These are phyloP conservation scores for Eupithecia abbreviata DNA, from an alignment of 2,888 invertebrate species.

Conservation along the genomic window DNA sequence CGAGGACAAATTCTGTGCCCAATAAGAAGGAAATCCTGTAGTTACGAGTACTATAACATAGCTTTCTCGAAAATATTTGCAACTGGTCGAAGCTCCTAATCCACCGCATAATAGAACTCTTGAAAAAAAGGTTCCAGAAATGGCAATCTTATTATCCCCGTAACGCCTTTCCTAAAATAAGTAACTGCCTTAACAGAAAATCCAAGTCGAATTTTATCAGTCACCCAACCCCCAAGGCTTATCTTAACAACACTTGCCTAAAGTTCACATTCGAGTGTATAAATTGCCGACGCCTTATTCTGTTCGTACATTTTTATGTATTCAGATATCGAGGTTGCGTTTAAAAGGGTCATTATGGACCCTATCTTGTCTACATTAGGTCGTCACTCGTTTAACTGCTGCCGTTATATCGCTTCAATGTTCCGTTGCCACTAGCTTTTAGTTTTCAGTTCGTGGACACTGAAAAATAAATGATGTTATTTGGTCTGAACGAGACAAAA, in stretches of 20 bases:
- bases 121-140: conserved; percentile 18
- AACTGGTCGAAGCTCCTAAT: conserved; percentile 18
- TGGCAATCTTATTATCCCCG: conserved; percentile 14
- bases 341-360: conserved; percentile 59
- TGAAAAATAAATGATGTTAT: conserved; percentile 12
- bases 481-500: neutral
- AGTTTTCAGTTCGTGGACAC: conserved; percentile 10
- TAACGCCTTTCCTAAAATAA: conserved; percentile 26
- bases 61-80: neutral
- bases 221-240: conserved; percentile 33
- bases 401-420: conserved; percentile 35
- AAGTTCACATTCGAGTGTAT: conserved; percentile 45
- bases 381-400: conserved; percentile 47
- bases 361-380: conserved; percentile 55
- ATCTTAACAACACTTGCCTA: conserved; percentile 42
- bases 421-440: conserved; percentile 27
- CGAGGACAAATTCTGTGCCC: neutral
- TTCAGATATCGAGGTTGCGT: conserved; percentile 54
- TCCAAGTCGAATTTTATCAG: conserved; percentile 35
- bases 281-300: conserved; percentile 42
- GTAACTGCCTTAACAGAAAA: conserved; percentile 27
- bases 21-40: conserved; percentile 1
- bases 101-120: conserved; percentile 22
- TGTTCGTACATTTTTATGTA: conserved; percentile 49
- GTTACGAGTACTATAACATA: neutral